A percentile compares a stretch with the other conserved stretches of the same genome.
Conservation (phyloP, 2,113 vertebrate genomes). For the Notechis scutatus region DNA sequence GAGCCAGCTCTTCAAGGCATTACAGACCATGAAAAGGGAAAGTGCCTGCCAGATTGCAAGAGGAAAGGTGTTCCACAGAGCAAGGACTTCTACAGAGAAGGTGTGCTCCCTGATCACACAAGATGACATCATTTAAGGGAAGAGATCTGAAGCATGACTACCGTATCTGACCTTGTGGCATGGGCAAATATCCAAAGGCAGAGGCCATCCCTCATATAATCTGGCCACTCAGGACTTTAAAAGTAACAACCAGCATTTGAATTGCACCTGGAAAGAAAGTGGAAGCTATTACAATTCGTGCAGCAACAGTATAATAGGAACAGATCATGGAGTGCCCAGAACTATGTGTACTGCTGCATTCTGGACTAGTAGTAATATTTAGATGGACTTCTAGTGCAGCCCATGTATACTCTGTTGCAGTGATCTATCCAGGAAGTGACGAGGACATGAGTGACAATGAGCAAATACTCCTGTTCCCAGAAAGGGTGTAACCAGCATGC, state of each 20-base stretch:
- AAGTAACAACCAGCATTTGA: not conserved
- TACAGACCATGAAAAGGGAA: not conserved
- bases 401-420: not conserved
- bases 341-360: not conserved
- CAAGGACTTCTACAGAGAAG: not conserved
- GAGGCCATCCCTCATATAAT: not conserved
- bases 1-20: not conserved
- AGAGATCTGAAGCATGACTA: not conserved
- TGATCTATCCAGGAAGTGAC: not conserved
- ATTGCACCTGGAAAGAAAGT: not conserved
- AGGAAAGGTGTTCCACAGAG: not conserved
- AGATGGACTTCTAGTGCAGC: not conserved
- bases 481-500: not conserved
- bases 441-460: not conserved
- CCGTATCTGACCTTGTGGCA: not conserved
- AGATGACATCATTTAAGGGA: not conserved
- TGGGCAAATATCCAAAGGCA: not conserved
- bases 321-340: not conserved
- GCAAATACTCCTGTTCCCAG: not conserved
- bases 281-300: not conserved
- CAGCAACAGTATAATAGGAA: not conserved
- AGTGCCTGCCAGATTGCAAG: not conserved
- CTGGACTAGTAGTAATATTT: not conserved
- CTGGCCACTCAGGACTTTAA: not conserved
- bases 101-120: not conserved